Evolutionary conservation across 2,113 vertebrate genomes (phyloP).

Genomic region (Callocephalon fimbriatum): DNA sequence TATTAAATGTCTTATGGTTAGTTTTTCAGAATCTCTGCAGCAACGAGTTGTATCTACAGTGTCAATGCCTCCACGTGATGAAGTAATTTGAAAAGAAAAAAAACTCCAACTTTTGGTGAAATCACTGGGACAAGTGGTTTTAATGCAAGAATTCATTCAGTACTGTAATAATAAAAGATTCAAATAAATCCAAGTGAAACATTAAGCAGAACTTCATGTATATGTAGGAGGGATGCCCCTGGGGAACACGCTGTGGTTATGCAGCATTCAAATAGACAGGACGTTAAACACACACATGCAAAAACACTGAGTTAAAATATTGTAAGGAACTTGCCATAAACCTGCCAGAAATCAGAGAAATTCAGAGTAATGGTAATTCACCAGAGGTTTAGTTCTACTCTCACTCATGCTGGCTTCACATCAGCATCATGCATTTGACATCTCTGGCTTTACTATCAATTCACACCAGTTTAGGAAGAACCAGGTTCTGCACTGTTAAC

Average conservation of each 20-base stretch:
- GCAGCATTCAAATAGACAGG: neutral
- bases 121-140: constrained; percentile 9
- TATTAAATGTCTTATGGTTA: neutral
- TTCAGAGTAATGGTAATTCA: constrained; percentile 3
- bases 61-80: neutral
- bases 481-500: neutral
- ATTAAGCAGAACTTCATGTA: constrained; percentile 13
- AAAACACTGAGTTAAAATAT: neutral
- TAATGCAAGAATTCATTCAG: constrained; percentile 1
- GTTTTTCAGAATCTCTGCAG: neutral
- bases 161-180: constrained; percentile 21
- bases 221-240: constrained; percentile 23
- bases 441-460: neutral
- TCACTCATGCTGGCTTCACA: neutral
- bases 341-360: constrained; percentile 18
- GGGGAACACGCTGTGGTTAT: constrained; percentile 10
- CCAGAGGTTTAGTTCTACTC: neutral
- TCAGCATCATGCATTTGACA: neutral
- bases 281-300: constrained; percentile 6
- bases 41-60: neutral
- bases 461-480: neutral
- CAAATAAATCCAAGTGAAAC: constrained; percentile 51
- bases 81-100: neutral
- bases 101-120: neutral
- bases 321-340: constrained; percentile 12